phyloP scores from a whole-genome alignment of 2,888 invertebrate species.

The Frankliniella intonsa region DNA sequence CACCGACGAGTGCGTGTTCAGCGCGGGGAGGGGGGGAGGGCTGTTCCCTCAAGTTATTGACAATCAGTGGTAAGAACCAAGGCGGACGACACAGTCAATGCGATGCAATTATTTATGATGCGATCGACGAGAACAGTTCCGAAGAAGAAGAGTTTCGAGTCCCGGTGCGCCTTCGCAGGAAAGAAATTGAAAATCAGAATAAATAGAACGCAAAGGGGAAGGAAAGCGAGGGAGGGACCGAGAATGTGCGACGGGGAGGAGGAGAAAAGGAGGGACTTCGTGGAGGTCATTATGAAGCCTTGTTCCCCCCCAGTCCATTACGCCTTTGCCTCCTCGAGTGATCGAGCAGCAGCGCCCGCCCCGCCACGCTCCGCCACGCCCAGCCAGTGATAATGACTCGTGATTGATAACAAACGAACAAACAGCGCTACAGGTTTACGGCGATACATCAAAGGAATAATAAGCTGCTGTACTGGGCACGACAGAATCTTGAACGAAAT shows the following conservation, averaged over 20 bases:
- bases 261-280: background rate
- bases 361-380: background rate
- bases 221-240: background rate
- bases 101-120: background rate
- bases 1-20: background rate
- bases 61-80: background rate
- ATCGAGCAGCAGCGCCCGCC: background rate
- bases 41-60: background rate
- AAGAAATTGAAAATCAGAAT: too few relatives aligned
- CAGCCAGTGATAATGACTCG: background rate
- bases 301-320: slow-evolving; percentile 17
- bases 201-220: background rate
- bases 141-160: too few relatives aligned
- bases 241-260: background rate
- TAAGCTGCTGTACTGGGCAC: background rate
- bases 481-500: background rate
- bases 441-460: background rate
- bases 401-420: slow-evolving; percentile 19
- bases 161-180: too few relatives aligned
- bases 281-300: slow-evolving; percentile 8
- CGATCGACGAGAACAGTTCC: background rate
- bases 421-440: slow-evolving; percentile 10
- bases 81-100: background rate
- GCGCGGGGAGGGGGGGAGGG: background rate
- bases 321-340: background rate